Evolutionary conservation across 2,113 vertebrate species (phyloP).

Genomic region (Periophthalmodon schlosseri): DNA sequence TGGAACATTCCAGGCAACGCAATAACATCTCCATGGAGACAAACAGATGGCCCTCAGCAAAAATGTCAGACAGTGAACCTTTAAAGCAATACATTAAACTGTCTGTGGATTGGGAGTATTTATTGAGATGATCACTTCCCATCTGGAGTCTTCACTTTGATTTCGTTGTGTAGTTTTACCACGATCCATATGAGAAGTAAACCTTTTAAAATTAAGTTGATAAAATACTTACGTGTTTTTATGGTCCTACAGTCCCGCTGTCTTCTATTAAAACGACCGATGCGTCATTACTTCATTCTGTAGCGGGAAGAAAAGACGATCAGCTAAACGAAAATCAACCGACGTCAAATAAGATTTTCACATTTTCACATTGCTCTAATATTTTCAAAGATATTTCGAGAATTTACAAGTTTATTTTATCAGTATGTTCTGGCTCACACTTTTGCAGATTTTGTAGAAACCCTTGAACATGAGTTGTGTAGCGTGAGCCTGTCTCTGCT

Average conservation of each 20-base stretch:
- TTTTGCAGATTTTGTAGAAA: constrained; percentile 7
- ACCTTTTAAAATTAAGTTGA: not conserved
- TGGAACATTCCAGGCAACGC: too few relatives aligned
- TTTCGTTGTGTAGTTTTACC: too few relatives aligned
- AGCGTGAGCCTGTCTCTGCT: constrained; percentile 2
- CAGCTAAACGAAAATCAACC: not conserved
- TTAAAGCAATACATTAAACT: too few relatives aligned
- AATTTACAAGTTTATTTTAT: not conserved
- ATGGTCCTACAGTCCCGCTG: not conserved
- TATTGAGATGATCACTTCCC: too few relatives aligned
- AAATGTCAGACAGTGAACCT: too few relatives aligned
- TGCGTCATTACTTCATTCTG: not conserved
- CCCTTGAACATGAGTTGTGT: not conserved
- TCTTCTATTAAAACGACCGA: not conserved
- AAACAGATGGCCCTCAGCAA: too few relatives aligned
- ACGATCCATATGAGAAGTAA: too few relatives aligned
- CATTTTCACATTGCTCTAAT: not conserved
- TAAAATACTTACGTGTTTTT: constrained; percentile 6
- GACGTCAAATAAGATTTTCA: not conserved
- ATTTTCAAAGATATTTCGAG: not conserved
- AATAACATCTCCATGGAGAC: too few relatives aligned
- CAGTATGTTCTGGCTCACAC: not conserved
- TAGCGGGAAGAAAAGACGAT: not conserved
- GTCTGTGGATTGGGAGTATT: too few relatives aligned
- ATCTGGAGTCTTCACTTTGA: too few relatives aligned